Evolutionary conservation across 2,797 vertebrate genomes (phyloP).

Genomic region (Propithecus perrieri): DNA sequence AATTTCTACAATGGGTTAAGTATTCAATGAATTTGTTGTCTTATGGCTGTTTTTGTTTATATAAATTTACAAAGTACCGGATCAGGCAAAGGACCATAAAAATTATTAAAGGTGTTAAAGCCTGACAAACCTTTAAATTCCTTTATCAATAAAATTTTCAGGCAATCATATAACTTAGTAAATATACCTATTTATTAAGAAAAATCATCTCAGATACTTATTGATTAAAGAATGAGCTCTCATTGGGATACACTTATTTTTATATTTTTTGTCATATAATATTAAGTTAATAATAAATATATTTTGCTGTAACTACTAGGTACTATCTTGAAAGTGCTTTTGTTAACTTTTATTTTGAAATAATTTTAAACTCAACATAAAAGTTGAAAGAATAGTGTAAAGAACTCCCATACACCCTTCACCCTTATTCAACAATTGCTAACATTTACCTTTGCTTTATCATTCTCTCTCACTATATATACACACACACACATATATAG

Average conservation of each 20-base stretch:
- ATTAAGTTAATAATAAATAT: constrained; percentile 21
- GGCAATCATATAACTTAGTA: not conserved
- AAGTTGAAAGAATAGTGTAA: constrained; percentile 7
- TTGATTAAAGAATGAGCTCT: not conserved
- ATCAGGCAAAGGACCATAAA: not conserved
- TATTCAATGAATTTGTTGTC: constrained; percentile 74
- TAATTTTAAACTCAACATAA: constrained; percentile 32
- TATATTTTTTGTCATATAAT: constrained; percentile 14
- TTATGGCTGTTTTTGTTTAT: constrained; percentile 45
- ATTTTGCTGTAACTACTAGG: not conserved
- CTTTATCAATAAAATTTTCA: constrained; percentile 3
- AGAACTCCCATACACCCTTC: not conserved
- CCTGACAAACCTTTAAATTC: not conserved
- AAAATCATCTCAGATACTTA: constrained; percentile 24
- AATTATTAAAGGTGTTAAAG: not conserved
- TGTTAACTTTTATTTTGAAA: constrained; percentile 22
- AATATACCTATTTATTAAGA: constrained; percentile 24
- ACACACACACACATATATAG: not conserved
- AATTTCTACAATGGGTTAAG: constrained; percentile 91
- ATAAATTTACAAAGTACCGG: not conserved
- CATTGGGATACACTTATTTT: not conserved
- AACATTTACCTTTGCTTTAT: constrained; percentile 30
- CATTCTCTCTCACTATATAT: not conserved
- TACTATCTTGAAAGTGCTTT: not conserved
- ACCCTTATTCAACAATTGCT: not conserved